Evolutionary conservation across 2,113 vertebrate species (phyloP).

Genomic region (Ptychochromis oligacanthus): DNA sequence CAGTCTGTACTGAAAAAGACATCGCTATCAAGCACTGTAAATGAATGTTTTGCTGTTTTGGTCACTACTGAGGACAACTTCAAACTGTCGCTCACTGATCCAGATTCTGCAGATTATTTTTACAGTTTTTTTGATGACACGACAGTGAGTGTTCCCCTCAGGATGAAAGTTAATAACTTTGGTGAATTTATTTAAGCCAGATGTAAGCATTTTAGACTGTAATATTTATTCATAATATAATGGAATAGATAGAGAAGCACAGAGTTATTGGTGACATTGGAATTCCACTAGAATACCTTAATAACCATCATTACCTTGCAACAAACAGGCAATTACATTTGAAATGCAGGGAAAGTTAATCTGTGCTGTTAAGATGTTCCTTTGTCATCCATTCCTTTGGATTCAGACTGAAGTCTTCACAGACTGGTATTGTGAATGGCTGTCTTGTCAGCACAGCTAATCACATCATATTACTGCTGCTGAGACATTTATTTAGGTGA

Average conservation of each 20-base stretch:
- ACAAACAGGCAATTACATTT: slow-evolving; percentile 22
- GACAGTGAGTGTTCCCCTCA: neutral
- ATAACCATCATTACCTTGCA: slow-evolving; percentile 7
- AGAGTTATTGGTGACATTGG: neutral
- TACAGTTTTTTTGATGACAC: neutral
- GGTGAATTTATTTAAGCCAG: neutral
- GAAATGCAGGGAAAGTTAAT: slow-evolving; percentile 16
- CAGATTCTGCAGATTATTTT: neutral
- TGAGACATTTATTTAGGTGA: neutral
- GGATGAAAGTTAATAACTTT: neutral
- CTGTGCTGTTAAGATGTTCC: neutral
- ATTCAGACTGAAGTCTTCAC: neutral
- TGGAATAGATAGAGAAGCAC: neutral
- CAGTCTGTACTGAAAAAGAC: neutral
- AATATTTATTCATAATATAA: neutral
- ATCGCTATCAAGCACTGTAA: neutral
- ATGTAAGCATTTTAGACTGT: neutral
- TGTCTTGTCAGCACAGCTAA: slow-evolving; percentile 1
- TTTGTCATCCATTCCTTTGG: too few relatives aligned
- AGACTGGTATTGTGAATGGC: neutral
- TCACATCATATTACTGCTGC: neutral
- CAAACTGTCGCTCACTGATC: neutral
- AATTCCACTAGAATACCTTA: neutral
- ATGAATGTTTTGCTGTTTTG: neutral
- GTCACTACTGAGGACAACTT: neutral